These are phyloP conservation scores for Ciconia boyciana DNA, from an alignment of 2,113 vertebrate genomes.

Conservation along the genomic window DNA sequence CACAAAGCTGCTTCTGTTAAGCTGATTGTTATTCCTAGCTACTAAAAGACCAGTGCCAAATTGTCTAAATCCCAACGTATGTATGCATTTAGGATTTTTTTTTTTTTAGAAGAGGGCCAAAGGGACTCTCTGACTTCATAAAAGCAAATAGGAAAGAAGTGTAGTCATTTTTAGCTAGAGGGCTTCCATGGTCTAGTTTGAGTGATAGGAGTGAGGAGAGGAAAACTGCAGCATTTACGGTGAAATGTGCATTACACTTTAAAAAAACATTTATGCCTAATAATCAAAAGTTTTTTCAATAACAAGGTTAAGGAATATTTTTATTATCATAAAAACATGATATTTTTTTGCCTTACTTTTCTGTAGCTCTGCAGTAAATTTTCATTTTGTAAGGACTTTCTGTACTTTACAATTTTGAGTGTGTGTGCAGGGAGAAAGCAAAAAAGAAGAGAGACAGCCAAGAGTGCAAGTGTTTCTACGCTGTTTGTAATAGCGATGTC, in stretches of 20 bases:
- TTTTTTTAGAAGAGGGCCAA: neutral
- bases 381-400: neutral
- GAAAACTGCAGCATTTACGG: neutral
- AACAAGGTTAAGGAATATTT: neutral
- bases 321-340: neutral
- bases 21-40: neutral
- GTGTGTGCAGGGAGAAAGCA: neutral
- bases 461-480: neutral
- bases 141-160: neutral
- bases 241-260: neutral
- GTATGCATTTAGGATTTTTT: neutral
- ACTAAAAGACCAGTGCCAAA: neutral
- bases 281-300: neutral
- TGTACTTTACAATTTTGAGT: neutral
- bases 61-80: neutral
- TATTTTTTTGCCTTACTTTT: neutral
- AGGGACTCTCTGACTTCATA: neutral
- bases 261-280: neutral
- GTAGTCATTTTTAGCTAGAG: neutral
- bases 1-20: conserved; percentile 8
- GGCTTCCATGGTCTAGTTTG: neutral
- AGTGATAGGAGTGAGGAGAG: neutral
- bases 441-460: neutral
- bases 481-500: neutral
- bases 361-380: neutral